Evolutionary conservation across 1,140 invertebrate genomes (phyloP).

Genomic region (Camponotus pennsylvanicus): DNA sequence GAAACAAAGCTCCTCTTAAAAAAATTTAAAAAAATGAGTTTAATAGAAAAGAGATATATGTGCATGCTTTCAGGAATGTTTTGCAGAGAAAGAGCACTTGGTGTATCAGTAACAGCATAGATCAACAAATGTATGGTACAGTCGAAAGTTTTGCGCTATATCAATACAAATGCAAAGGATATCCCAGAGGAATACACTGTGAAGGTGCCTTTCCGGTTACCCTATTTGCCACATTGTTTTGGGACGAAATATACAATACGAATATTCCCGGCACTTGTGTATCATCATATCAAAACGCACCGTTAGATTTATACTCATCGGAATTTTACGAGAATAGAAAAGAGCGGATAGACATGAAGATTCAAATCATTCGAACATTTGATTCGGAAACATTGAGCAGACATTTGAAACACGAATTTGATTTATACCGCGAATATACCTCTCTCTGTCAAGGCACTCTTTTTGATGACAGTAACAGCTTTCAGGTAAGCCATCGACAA

Average conservation of each 20-base stretch:
- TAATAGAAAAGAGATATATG: conserved; percentile 3
- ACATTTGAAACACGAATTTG: conserved; percentile 79
- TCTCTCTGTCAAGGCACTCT: conserved; percentile 52
- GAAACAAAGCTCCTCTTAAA: neutral
- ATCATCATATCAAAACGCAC: conserved; percentile 88
- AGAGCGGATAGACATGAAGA: conserved; percentile 86
- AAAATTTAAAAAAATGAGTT: neutral
- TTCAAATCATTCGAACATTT: conserved; percentile 83
- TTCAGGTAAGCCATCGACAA: conserved; percentile 51
- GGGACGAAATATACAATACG: conserved; percentile 91
- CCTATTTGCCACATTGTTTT: conserved; percentile 91
- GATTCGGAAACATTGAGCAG: conserved; percentile 81
- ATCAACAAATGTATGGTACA: conserved; percentile 69
- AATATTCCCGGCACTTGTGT: conserved; percentile 90
- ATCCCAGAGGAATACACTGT: conserved; percentile 88
- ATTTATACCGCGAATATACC: conserved; percentile 21
- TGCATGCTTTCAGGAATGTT: conserved; percentile 65
- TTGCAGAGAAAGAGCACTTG: conserved; percentile 77
- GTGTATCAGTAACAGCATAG: conserved; percentile 63
- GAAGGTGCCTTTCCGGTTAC: conserved; percentile 90
- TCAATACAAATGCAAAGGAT: conserved; percentile 76
- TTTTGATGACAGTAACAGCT: conserved; percentile 10
- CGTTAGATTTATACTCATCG: conserved; percentile 89
- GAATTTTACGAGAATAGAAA: conserved; percentile 89
- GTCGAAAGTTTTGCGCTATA: conserved; percentile 80